Evolutionary conservation across 2,797 vertebrate genomes (phyloP), one percentile per base, ranked within the genome.

Genomic region (Yasuhikotakia modesta): DNA sequence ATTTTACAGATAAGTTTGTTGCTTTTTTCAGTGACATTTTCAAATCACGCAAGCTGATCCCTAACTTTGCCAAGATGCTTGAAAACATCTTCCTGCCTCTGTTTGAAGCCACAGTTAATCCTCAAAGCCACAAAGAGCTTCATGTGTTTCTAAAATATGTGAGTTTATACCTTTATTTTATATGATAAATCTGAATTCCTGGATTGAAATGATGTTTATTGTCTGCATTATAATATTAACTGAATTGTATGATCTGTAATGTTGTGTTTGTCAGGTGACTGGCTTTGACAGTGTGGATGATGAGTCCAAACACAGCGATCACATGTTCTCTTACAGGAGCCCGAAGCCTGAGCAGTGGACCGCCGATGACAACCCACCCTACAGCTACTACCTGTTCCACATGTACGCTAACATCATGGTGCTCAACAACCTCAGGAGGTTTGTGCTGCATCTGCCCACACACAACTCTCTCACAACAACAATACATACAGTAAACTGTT

Each of bases 381-480:
- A 99, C 80, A 98, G 94, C 78, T 99, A 99, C 89, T 99, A 99
- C 88, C 90, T 99, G 82, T 99, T 97, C 88, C 95, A 98, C 75
- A 99, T 98, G 97, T 99, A 98, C 0, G 94, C 95, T 88, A 99
- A 99, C 92, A 95, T 99, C 90, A 98, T 98, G 96, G 92, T 99
- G 88, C 95, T 99, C 73, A 99, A 99, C 92, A 97, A 97, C 87
- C 94, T 98, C 79, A 94, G 97, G 88, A 98, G 91, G 97, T 96
- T 90, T 88, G 94, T 87, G 14, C 2, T 13, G 1, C 22, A 16
- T 60, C 19, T n/a, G 21, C 12, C 4, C 4, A n/a, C 16, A 19
- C 17, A 11, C 69, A 48, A 50, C 45, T 19, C 8, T 55, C 46
- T n/a, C 24, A 21, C 71, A 43, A 32, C 16, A 70, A 27, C 3